Evolutionary conservation across 2,888 invertebrate species (phyloP), one percentile per base, ranked within the genome.

Genomic region (Tetragonisca angustula): DNA sequence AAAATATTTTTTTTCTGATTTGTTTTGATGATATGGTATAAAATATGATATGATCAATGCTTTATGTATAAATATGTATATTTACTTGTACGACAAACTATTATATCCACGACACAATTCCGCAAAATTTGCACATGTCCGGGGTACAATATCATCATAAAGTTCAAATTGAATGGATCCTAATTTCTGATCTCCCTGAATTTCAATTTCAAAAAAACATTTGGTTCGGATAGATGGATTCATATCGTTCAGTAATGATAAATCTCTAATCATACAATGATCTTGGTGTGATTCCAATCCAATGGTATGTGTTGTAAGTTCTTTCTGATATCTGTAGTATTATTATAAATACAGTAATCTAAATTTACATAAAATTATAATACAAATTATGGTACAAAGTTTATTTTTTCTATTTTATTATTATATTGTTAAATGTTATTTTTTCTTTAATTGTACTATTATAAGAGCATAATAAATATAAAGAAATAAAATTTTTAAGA

Each of bases 1-100:
- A 59, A 56, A 24, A 59, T 59, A 56, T n/a, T 56, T 15, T 98
- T 98, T 98, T 98, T 93, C 24, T 15, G 2, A 50, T 9, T 43
- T 43, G 43, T 9, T 1, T 43, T 43, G 43, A 43, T 43, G 9
- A 43, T 6, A 43, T 43, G 43, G 43, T 43, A 43, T 11, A 43
- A 43, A 43, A 9, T 43, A 43, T 9, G 9, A 43, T 43, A 43
- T 43, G 1, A 9, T 49, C 9, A 43, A 17, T 27, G 50, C 32
- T 52, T 4, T 52, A n/a, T 32, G 4, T 32, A 32, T 4, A 68
- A 21, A 68, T 98, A 98, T 88, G 96, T 96, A 94, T 43, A 98
- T 77, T 65, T 92, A 94, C 91, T 91, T 93, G 88, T 94, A 95
- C 24, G 94, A 94, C 56, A 94, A 89, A 67, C 93, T 93, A 62